These are phyloP conservation scores for Venturia canescens DNA, from an alignment of 1,140 invertebrate species.

Conservation along the genomic window DNA sequence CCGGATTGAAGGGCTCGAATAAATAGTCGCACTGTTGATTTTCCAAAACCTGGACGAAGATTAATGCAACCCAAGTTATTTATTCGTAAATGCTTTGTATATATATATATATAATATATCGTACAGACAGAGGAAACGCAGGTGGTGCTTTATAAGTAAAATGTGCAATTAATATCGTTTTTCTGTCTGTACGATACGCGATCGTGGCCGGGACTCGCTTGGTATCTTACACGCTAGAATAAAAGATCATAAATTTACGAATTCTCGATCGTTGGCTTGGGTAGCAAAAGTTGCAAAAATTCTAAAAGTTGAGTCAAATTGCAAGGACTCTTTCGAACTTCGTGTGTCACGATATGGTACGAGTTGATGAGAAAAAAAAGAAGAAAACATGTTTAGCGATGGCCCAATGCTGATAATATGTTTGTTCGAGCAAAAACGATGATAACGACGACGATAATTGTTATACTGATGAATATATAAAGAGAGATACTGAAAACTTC, in stretches of 20 bases:
- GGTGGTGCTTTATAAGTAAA: not conserved
- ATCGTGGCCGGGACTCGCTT: conserved; percentile 60
- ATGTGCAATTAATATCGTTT: conserved; percentile 52
- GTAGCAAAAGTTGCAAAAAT: conserved; percentile 14
- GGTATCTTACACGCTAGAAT: conserved; percentile 44
- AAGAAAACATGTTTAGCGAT: conserved; percentile 22
- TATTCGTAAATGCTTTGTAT: conserved; percentile 50
- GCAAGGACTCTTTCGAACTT: conserved; percentile 22
- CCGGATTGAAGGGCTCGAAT: too few species aligned
- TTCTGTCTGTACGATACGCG: conserved; percentile 64
- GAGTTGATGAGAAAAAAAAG: not conserved
- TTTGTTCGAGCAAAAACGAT: too few species aligned
- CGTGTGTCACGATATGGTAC: not conserved
- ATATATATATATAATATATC: conserved; percentile 3
- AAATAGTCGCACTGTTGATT: not conserved
- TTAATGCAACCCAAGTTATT: conserved; percentile 32
- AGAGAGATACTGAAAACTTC: too few species aligned
- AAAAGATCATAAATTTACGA: conserved; percentile 27
- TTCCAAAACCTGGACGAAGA: not conserved
- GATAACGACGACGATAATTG: too few species aligned
- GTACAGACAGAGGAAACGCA: not conserved
- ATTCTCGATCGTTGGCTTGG: conserved; percentile 18
- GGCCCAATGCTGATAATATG: not conserved
- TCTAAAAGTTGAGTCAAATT: not conserved
- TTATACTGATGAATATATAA: too few species aligned